Evolutionary conservation across 1,140 invertebrate species (phyloP).

Genomic region (Bombus picipes): DNA sequence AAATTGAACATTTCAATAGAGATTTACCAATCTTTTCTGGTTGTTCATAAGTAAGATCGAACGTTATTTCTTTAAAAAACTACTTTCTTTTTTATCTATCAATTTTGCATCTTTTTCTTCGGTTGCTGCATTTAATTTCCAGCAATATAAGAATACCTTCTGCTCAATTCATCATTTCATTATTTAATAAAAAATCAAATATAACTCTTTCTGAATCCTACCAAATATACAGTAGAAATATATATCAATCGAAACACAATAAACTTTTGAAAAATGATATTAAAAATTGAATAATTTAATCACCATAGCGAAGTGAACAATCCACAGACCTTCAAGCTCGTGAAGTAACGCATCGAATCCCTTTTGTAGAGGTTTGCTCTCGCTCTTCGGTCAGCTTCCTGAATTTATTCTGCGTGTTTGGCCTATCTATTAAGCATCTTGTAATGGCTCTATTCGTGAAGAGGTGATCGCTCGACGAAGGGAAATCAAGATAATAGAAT

Average conservation of each 20-base stretch:
- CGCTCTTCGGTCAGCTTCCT: not conserved
- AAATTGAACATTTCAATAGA: too few species aligned
- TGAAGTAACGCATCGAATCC: not conserved
- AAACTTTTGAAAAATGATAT: not conserved
- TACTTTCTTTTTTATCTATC: too few species aligned
- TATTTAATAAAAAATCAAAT: not conserved
- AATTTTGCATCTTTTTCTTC: too few species aligned
- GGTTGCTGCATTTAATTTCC: too few species aligned
- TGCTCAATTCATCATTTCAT: not conserved
- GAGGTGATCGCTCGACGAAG: constrained; percentile 31
- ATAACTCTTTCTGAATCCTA: too few species aligned
- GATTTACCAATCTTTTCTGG: too few species aligned
- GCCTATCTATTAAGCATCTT: constrained; percentile 64
- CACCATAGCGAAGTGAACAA: too few species aligned
- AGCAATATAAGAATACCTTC: too few species aligned
- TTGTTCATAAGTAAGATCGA: too few species aligned
- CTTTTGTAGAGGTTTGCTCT: not conserved
- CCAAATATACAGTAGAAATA: not conserved
- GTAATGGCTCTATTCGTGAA: constrained; percentile 66
- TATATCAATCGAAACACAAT: not conserved
- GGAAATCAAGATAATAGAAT: constrained; percentile 58
- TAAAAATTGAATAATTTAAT: not conserved
- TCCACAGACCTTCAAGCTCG: too few species aligned
- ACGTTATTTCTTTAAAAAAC: too few species aligned
- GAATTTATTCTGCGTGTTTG: constrained; percentile 49